Evolutionary conservation across 2,797 vertebrate species (phyloP), one percentile per base, ranked within the genome.

Genomic region (Poecile montanus): DNA sequence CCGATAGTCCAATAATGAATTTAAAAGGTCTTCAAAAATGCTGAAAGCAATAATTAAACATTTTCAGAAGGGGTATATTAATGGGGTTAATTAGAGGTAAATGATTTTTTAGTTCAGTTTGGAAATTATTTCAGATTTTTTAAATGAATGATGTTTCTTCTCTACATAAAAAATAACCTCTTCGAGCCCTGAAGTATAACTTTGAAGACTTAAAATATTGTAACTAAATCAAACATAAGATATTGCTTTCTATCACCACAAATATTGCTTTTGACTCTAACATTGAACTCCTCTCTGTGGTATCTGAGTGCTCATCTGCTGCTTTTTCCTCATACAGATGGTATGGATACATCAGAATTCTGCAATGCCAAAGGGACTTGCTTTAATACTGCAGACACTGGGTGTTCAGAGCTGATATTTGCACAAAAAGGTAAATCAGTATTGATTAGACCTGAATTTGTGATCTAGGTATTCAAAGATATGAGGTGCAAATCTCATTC

Each of bases 1-100:
- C 71, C 78, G 36, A 89, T 71, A 86, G 95, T 91, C 91, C 23
- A 87, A 42, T 96, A 96, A 97, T 93, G 87, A 97, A 96, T 96
- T 95, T 32, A 65, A 97, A 97, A 89, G 78, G 54, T 79, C 89
- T 95, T 96, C 0, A 94, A 84, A 93, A 95, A 95, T 67, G 76
- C 72, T 94, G 67, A 89, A 77, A 89, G 75, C 65, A 94, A 73
- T 89, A 93, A 93, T 94, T 48, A 89, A 93, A 84, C 76, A 89
- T 89, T 80, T 85, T 51, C 70, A 93, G 40, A 88, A 40, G 16
- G 32, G 42, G 42, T 68, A 89, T 68, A 45, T 68, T 76, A 89
- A 51, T 91, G 32, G 36, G 73, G 75, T 89, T 95, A 91, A 94
- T 91, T 95, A 88, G 36, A 63, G 53, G 29, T 53, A 84, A 91